Conservation (phyloP, 1,140 invertebrate genomes). For the Calephelis nemesis region DNA sequence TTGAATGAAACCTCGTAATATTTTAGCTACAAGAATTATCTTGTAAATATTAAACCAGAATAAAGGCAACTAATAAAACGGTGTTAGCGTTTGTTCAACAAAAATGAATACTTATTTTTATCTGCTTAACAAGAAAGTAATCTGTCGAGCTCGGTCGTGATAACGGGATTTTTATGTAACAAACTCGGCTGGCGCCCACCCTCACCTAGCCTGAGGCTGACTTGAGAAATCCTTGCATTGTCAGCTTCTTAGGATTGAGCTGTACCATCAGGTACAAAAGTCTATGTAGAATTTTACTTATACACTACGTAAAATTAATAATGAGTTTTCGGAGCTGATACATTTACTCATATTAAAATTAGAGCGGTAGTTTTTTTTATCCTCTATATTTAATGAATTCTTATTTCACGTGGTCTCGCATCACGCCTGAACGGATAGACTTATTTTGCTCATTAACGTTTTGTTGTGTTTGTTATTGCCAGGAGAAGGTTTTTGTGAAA, state of each 20-base stretch:
- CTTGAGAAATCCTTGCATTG: slow-evolving; percentile 67
- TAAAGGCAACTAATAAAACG: slow-evolving; percentile 9
- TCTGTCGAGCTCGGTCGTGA: slow-evolving; percentile 69
- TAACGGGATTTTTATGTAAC: slow-evolving; percentile 78
- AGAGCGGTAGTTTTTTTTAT: slow-evolving; percentile 44
- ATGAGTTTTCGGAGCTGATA: slow-evolving; percentile 31
- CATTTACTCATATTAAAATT: slow-evolving; percentile 70
- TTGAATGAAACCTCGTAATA: too few relatives aligned
- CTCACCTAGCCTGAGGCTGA: slow-evolving; percentile 68
- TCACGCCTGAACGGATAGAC: too few relatives aligned
- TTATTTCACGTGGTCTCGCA: too few relatives aligned
- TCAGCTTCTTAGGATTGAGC: slow-evolving; percentile 65
- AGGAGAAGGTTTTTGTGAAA: too few relatives aligned
- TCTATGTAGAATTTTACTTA: too few relatives aligned
- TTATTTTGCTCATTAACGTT: too few relatives aligned
- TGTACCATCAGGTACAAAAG: not conserved
- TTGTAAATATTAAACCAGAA: not conserved
- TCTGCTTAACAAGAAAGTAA: slow-evolving; percentile 77
- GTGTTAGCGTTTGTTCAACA: slow-evolving; percentile 44
- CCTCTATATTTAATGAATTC: too few relatives aligned
- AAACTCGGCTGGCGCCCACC: slow-evolving; percentile 72
- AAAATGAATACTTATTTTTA: slow-evolving; percentile 70
- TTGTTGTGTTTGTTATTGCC: too few relatives aligned
- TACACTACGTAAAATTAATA: not conserved
- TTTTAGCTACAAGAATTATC: not conserved